Evolutionary conservation across 2,797 vertebrate genomes (phyloP).

Genomic region (Galago senegalensis): DNA sequence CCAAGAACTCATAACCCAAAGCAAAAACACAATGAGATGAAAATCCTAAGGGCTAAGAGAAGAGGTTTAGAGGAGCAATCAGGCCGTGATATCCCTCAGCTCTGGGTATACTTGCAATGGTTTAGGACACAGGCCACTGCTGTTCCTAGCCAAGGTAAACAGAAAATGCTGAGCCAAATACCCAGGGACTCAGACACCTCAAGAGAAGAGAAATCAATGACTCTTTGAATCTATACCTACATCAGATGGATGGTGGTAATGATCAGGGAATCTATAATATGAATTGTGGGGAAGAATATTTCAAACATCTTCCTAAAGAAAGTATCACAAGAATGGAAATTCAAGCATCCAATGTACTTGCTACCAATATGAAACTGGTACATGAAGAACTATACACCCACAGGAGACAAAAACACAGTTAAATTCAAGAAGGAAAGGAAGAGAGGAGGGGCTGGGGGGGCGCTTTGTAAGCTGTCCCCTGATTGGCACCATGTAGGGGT

Average conservation of each 20-base stretch:
- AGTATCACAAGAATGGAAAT: no score
- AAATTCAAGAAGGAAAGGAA: no score
- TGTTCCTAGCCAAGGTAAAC: not conserved
- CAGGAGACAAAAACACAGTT: no score
- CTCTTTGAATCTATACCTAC: not conserved
- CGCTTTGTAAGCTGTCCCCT: no score
- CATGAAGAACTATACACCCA: no score
- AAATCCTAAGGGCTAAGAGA: not conserved
- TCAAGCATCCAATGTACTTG: no score
- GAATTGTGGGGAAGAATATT: not conserved
- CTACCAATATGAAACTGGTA: no score
- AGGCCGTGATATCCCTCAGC: not conserved
- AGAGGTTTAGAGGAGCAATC: not conserved
- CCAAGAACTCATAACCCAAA: slow-evolving; percentile 2
- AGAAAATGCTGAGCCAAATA: not conserved
- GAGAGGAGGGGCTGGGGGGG: no score
- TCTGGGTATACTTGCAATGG: not conserved
- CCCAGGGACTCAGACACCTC: not conserved
- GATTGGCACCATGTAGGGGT: no score
- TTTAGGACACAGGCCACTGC: not conserved
- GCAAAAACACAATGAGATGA: not conserved
- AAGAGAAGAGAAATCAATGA: not conserved
- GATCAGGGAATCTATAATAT: not conserved
- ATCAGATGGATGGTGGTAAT: not conserved
- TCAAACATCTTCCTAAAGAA: not conserved